Percentiles rank a stretch among this genome's conserved stretches.
These are phyloP conservation scores for Nesidiocoris tenuis DNA, from an alignment of 2,888 invertebrate genomes.

Conservation along the genomic window DNA sequence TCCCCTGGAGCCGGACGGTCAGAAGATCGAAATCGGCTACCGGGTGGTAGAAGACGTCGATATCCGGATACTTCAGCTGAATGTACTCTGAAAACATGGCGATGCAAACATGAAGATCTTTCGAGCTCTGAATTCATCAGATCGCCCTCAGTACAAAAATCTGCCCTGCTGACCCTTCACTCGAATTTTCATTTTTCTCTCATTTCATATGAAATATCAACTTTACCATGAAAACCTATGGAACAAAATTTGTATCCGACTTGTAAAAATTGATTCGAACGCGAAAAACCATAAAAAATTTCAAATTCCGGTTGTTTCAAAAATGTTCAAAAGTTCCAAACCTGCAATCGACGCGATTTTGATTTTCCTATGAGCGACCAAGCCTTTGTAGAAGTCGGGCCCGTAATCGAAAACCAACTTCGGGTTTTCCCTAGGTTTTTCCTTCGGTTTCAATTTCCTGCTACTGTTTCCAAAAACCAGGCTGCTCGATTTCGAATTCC, in stretches of 20 bases:
- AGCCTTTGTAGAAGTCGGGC: constrained; percentile 5
- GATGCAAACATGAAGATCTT: too few relatives aligned
- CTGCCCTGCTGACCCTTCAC: too few relatives aligned
- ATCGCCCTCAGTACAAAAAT: too few relatives aligned
- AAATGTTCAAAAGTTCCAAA: too few relatives aligned
- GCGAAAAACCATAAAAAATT: too few relatives aligned
- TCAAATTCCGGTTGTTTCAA: too few relatives aligned
- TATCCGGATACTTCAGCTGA: constrained; percentile 18
- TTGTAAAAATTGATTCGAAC: too few relatives aligned
- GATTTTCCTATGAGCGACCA: constrained; percentile 19
- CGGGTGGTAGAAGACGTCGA: constrained; percentile 25
- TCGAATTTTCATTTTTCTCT: too few relatives aligned
- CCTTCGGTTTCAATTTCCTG: not conserved
- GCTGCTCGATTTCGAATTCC: not conserved
- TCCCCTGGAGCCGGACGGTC: not conserved
- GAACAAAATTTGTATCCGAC: too few relatives aligned
- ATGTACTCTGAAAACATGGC: constrained; percentile 31
- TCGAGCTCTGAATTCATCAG: too few relatives aligned
- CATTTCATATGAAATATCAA: too few relatives aligned
- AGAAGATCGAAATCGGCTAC: not conserved
- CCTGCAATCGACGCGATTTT: constrained; percentile 25
- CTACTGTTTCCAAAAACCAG: not conserved
- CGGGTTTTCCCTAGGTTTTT: not conserved
- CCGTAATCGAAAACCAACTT: constrained; percentile 27
- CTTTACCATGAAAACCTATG: too few relatives aligned